These are phyloP conservation scores for Heliconius cydno DNA, from an alignment of 2,888 invertebrate species.

Conservation along the genomic window DNA sequence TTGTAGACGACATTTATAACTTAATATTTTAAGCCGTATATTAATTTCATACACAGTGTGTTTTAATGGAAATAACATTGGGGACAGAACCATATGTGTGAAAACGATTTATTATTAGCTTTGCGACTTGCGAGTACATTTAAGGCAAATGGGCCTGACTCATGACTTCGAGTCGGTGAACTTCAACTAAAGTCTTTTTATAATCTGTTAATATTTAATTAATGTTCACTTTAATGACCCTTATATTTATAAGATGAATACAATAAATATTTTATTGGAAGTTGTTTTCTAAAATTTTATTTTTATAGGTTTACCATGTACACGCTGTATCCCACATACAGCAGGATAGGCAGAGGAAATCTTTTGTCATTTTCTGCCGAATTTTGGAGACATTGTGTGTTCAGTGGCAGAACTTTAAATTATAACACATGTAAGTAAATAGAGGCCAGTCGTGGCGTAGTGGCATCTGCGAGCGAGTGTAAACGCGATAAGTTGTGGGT, in stretches of 20 bases:
- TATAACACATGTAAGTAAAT: too few species aligned
- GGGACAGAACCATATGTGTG: slow-evolving; percentile 35
- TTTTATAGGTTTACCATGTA: too few species aligned
- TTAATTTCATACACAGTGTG: background rate
- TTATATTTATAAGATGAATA: background rate
- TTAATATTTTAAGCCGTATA: background rate
- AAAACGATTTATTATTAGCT: slow-evolving; percentile 44
- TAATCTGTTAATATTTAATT: slow-evolving; percentile 19
- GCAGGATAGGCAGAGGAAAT: background rate
- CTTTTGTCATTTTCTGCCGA: too few species aligned
- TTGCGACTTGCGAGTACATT: slow-evolving; percentile 55
- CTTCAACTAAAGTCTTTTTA: slow-evolving; percentile 28
- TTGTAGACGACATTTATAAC: too few species aligned
- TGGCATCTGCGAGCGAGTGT: too few species aligned
- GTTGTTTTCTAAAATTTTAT: background rate
- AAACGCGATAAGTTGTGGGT: too few species aligned
- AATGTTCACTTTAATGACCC: background rate
- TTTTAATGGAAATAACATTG: slow-evolving; percentile 17
- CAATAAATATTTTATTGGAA: background rate
- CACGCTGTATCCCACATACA: too few species aligned
- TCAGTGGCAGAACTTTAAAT: too few species aligned
- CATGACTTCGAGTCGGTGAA: slow-evolving; percentile 40
- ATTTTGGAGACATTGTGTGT: too few species aligned
- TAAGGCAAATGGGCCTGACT: slow-evolving; percentile 41
- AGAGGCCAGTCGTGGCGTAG: too few species aligned